Percentiles rank a stretch among this genome's conserved stretches.
Evolutionary conservation across 2,113 vertebrate genomes (phyloP).

Genomic region (Acanthochromis polyacanthus): DNA sequence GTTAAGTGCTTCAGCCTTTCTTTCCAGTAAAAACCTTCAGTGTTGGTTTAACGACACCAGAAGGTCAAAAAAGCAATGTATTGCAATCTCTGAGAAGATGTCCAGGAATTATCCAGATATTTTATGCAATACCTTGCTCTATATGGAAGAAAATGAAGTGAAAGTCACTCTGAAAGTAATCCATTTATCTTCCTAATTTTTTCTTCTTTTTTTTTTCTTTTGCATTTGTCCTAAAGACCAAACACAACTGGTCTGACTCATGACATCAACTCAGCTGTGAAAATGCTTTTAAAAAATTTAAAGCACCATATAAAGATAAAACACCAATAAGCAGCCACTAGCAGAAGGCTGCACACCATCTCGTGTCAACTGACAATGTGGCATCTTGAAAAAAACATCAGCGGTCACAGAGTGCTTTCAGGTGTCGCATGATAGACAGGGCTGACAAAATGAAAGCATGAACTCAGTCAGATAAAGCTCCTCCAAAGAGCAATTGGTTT

Average conservation of each 20-base stretch:
- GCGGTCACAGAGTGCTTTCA: not conserved
- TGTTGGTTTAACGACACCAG: not conserved
- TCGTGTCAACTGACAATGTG: not conserved
- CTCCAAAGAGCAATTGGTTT: not conserved
- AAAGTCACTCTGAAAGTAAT: conserved; percentile 58
- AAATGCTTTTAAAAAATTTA: not conserved
- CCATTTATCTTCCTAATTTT: conserved; percentile 51
- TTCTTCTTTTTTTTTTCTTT: conserved; percentile 19
- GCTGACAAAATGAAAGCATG: not conserved
- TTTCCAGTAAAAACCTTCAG: not conserved
- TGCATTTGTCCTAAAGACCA: not conserved
- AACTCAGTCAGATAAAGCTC: not conserved
- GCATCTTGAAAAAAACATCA: conserved; percentile 38
- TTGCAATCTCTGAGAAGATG: conserved; percentile 35
- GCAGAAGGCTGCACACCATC: not conserved
- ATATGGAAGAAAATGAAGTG: conserved; percentile 56
- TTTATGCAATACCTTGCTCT: conserved; percentile 43
- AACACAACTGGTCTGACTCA: conserved; percentile 32
- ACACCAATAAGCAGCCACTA: not conserved
- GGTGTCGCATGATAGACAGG: too few relatives aligned
- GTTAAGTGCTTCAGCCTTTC: not conserved
- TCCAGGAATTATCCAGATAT: conserved; percentile 26
- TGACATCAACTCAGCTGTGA: conserved; percentile 3
- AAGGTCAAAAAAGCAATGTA: not conserved
- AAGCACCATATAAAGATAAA: conserved; percentile 11